phyloP scores from a whole-genome alignment of 2,113 vertebrate genomes.

The Tapirus terrestris region DNA sequence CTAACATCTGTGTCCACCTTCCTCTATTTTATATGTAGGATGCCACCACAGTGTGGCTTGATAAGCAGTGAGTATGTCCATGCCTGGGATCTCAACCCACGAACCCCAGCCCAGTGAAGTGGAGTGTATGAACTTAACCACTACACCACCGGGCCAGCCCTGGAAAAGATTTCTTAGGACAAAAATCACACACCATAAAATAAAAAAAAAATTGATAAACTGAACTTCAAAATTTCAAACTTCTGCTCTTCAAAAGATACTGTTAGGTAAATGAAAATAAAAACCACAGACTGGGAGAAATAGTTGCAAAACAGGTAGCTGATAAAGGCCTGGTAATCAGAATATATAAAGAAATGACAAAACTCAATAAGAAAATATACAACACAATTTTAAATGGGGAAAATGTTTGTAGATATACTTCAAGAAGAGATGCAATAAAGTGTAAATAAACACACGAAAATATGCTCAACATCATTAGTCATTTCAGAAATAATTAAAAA shows the following conservation, averaged over 20 bases:
- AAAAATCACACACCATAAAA: neutral
- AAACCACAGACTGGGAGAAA: neutral
- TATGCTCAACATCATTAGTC: neutral
- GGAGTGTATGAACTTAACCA: too few species aligned
- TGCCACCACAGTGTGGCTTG: too few species aligned
- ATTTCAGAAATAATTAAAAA: slow-evolving; percentile 26
- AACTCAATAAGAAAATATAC: neutral
- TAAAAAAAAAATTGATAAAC: neutral
- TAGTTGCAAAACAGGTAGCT: neutral
- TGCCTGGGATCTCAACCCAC: too few species aligned
- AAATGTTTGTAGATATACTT: neutral
- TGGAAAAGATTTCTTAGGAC: neutral
- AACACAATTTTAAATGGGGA: neutral
- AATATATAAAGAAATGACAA: neutral
- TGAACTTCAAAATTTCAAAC: neutral
- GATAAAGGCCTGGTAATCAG: neutral
- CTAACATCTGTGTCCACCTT: too few species aligned
- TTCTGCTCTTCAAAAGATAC: neutral
- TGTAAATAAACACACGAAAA: neutral
- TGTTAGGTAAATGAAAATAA: neutral
- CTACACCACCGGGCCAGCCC: too few species aligned
- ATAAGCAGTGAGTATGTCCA: too few species aligned
- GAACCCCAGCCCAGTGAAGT: too few species aligned
- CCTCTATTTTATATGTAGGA: too few species aligned
- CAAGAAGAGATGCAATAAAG: neutral